These are phyloP conservation scores for Dryomyza anilis DNA, from an alignment of 2,888 invertebrate species.

Conservation along the genomic window DNA sequence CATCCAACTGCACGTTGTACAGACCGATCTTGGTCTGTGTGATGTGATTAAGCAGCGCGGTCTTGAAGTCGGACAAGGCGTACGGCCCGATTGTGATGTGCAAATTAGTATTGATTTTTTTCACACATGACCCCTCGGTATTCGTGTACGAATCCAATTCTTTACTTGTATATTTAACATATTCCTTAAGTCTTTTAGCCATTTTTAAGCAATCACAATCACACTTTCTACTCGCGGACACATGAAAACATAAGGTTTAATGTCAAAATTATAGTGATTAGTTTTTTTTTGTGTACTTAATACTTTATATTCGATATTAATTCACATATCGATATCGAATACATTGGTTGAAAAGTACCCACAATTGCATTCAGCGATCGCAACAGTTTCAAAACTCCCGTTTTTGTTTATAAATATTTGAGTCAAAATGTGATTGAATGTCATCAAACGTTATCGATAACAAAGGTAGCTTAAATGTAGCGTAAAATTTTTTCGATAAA, in stretches of 20 bases:
- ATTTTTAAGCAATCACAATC: constrained; percentile 41
- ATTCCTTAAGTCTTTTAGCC: constrained; percentile 54
- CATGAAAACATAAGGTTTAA: no score
- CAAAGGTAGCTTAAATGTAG: no score
- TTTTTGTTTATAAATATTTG: no score
- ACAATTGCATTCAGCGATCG: no score
- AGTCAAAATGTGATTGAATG: no score
- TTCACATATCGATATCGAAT: no score
- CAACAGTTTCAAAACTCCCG: background rate
- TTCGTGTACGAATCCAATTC: constrained; percentile 63
- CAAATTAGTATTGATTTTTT: constrained; percentile 58
- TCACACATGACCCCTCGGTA: constrained; percentile 63
- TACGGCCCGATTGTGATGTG: constrained; percentile 65
- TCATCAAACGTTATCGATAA: no score
- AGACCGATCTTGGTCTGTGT: constrained; percentile 62
- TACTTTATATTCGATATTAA: background rate
- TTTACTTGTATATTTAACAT: constrained; percentile 57
- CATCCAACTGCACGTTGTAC: constrained; percentile 64
- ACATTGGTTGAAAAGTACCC: no score
- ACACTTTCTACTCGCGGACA: no score
- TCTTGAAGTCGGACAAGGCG: constrained; percentile 62
- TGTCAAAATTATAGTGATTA: no score
- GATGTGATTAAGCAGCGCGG: constrained; percentile 61
- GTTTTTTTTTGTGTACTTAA: no score
- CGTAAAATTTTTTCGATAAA: no score